phyloP scores from a whole-genome alignment of 2,113 vertebrate species.

The Crotophaga sulcirostris region DNA sequence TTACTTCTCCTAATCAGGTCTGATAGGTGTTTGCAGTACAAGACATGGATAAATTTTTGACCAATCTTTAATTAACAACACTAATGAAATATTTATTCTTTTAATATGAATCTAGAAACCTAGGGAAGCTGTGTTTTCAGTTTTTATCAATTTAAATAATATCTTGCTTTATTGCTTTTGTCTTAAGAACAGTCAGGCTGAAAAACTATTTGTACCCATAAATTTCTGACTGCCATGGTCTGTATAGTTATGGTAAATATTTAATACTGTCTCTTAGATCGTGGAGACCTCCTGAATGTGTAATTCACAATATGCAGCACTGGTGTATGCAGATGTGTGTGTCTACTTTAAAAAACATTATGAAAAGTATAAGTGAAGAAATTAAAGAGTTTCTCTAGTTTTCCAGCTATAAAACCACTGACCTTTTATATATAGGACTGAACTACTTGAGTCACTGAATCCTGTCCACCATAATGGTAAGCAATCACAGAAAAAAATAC shows the following conservation, averaged over 20 bases:
- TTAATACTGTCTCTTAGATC: conserved; percentile 50
- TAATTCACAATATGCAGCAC: background rate
- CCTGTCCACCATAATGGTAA: background rate
- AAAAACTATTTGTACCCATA: conserved; percentile 42
- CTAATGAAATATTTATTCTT: conserved; percentile 79
- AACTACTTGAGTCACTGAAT: background rate
- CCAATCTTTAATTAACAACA: conserved; percentile 75
- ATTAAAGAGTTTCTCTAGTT: background rate
- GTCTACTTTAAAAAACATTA: background rate
- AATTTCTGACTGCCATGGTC: background rate
- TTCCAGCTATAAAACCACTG: background rate
- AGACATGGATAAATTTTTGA: conserved; percentile 72
- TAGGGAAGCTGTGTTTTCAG: conserved; percentile 69
- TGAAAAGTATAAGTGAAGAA: background rate
- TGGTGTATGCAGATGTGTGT: background rate
- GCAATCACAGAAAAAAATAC: background rate
- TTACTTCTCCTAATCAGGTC: conserved; percentile 69
- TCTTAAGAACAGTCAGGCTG: conserved; percentile 52
- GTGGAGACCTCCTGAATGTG: conserved; percentile 2
- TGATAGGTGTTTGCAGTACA: conserved; percentile 61
- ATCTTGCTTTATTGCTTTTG: conserved; percentile 71
- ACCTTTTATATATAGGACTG: background rate
- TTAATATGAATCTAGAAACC: conserved; percentile 74
- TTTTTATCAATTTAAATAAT: conserved; percentile 78
- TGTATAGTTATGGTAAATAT: conserved; percentile 62